Evolutionary conservation across 1,140 invertebrate species (phyloP), one percentile per base, ranked within the genome.

Genomic region (Drosophila lacertosa): DNA sequence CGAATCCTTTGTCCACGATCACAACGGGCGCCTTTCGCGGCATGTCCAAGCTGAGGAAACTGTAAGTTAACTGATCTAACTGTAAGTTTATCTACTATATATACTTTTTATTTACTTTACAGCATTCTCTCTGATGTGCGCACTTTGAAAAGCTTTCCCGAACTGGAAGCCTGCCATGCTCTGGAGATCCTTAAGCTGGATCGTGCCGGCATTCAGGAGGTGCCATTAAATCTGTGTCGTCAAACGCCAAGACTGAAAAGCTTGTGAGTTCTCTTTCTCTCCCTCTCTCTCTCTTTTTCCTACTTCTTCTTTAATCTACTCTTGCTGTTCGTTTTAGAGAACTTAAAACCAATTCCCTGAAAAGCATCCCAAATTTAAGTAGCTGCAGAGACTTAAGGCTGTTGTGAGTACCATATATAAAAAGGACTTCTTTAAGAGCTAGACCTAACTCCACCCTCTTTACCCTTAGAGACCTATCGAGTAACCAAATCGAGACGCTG

Each of bases 341-440:
- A 91, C 91, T 98, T 69, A 96, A 97, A 91, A 95, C 95, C 29
- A 98, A 98, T 92, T 92, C 93, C 73, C 92, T 98, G 64, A 93
- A 92, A 26, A 91, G 91, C 62, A 92, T 97, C 73, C 96, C 96
- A 24, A 94, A 95, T 80, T 93, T 97, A 67, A 93, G 92, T 63
- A 93, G 94, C 50, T 97, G 96, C 92, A 92, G 92, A 62, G 94
- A 97, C 81, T 94, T 98, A 50, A 93, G 95, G 83, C 94, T 97
- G 80, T 93, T 98, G 97, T 98, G 94, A 97, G 97, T 97, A 51
- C 26, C n/a, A n/a, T n/a, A n/a, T n/a, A n/a, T n/a, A n/a, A n/a
- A n/a, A n/a, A n/a, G n/a, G n/a, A n/a, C n/a, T 2, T 7, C 0
- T 29, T 0, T 9, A 7, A 29, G 2, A 29, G 26, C 2, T 7